phyloP scores from a whole-genome alignment of 2,888 invertebrate species.

The Maniola hyperantus region DNA sequence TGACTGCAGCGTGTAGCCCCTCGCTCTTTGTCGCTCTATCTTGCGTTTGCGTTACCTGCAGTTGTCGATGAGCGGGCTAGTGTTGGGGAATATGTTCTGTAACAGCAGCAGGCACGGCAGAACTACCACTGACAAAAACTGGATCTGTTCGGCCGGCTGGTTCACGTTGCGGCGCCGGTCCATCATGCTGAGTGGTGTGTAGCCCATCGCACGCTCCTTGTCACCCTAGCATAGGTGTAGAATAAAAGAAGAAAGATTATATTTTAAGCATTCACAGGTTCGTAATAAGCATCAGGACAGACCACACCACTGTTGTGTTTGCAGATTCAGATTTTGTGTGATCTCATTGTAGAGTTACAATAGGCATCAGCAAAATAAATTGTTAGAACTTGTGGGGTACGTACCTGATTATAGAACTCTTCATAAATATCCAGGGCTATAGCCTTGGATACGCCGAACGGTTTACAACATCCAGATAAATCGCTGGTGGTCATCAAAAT shows the following conservation, averaged over 20 bases:
- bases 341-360: too few relatives aligned
- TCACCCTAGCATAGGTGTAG: constrained; percentile 75
- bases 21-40: too few relatives aligned
- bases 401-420: constrained; percentile 79
- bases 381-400: too few relatives aligned
- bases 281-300: too few relatives aligned
- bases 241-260: too few relatives aligned
- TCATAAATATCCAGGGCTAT: constrained; percentile 81
- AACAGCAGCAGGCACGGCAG: constrained; percentile 82
- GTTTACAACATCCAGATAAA: constrained; percentile 83
- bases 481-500: constrained; percentile 84
- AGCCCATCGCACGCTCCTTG: constrained; percentile 81
- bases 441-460: constrained; percentile 78
- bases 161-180: constrained; percentile 81
- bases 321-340: too few relatives aligned
- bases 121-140: constrained; percentile 83
- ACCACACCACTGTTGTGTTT: too few relatives aligned
- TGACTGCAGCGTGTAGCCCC: too few relatives aligned
- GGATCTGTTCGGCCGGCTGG: constrained; percentile 85
- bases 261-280: too few relatives aligned
- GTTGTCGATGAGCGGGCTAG: constrained; percentile 71
- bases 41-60: constrained; percentile 60
- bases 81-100: constrained; percentile 79
- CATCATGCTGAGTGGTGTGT: constrained; percentile 84
- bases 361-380: too few relatives aligned